A percentile compares a stretch with the other conserved stretches of the same genome.
Conservation (phyloP, 2,113 vertebrate species). For the Psilopogon haemacephalus region DNA sequence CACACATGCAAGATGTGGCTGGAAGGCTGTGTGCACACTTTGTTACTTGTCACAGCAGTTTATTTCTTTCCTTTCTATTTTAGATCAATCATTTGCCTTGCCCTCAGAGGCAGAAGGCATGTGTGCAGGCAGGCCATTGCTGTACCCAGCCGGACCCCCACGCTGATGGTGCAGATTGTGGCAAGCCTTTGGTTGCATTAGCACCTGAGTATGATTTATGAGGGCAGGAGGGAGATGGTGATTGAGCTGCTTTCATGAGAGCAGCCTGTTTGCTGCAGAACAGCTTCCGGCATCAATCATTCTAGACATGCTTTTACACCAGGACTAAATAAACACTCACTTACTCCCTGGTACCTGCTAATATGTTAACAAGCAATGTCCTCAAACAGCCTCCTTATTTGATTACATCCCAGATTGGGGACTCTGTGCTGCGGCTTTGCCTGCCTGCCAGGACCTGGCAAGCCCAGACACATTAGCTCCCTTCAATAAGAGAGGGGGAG, state of each 20-base stretch:
- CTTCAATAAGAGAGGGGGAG: background rate
- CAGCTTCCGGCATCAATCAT: conserved; percentile 69
- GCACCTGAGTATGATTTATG: conserved; percentile 72
- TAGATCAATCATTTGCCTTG: conserved; percentile 44
- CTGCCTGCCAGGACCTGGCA: conserved; percentile 5
- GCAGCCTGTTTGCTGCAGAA: conserved; percentile 66
- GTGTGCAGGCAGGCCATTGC: conserved; percentile 33
- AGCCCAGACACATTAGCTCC: conserved; percentile 55
- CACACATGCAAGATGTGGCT: background rate
- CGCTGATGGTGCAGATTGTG: conserved; percentile 45
- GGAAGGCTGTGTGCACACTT: background rate
- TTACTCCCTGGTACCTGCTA: conserved; percentile 71
- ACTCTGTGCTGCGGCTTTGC: conserved; percentile 30
- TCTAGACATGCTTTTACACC: conserved; percentile 69
- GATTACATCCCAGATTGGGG: conserved; percentile 62
- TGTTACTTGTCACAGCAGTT: conserved; percentile 24
- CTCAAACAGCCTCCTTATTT: conserved; percentile 69
- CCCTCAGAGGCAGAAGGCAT: background rate
- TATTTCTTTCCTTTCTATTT: conserved; percentile 53
- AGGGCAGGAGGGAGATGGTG: conserved; percentile 55
- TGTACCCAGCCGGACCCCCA: conserved; percentile 30
- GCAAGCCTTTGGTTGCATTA: conserved; percentile 66
- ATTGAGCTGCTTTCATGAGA: conserved; percentile 64
- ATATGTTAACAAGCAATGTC: conserved; percentile 73
- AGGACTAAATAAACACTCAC: conserved; percentile 71